Base-by-base conservation (phyloP, 2,888 invertebrate genomes). In the Platycheirus rosarum region DNA sequence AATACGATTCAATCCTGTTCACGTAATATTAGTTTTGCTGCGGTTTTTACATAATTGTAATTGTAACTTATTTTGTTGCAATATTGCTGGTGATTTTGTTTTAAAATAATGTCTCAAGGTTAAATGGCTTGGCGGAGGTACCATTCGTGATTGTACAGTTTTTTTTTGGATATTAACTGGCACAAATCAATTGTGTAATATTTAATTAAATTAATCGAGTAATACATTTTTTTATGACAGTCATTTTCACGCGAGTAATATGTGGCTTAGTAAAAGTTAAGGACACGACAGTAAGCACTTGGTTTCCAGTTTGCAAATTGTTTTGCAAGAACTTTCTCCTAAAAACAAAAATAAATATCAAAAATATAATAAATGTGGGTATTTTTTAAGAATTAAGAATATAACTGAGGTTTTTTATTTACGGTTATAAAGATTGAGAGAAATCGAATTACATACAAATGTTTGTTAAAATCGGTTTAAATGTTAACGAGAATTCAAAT, bases 1-100 rank as follows among this genome's bases (percentile, higher is more conserved):
- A 20, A 37, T 23, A 23, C 55, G 5, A 57, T 23, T 20, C 23
- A 57, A 57, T 57, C 40, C 40, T 57, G 57, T 40, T 11, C 40
- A 57, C 20, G 57, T 40, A 57, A 57, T 40, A 40, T 37, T 40
- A 26, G 40, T 26, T 40, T 40, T 26, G 6, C 11, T 40, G 53
- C 29, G 9, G 8, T 37, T 53, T 35, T 40, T 57, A 57, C 40
- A 40, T 40, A 57, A 57, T 2, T 26, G 13, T 2, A 35, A 6
- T 6, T 2, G 9, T 35, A 2, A 11, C 5, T 40, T 14, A 20
- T 37, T 1, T 55, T 13, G 13, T 23, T 37, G 35, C 11, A n/a
- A n/a, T n/a, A n/a, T n/a, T 32, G 16, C 51, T 18, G 18, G 35
- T 35, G 32, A 53, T 1, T 53, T 16, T 32, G 11, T 1, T 32